A percentile compares a stretch with the other conserved stretches of the same genome.
Evolutionary conservation across 1,140 invertebrate genomes (phyloP).

Genomic region (Apis laboriosa): DNA sequence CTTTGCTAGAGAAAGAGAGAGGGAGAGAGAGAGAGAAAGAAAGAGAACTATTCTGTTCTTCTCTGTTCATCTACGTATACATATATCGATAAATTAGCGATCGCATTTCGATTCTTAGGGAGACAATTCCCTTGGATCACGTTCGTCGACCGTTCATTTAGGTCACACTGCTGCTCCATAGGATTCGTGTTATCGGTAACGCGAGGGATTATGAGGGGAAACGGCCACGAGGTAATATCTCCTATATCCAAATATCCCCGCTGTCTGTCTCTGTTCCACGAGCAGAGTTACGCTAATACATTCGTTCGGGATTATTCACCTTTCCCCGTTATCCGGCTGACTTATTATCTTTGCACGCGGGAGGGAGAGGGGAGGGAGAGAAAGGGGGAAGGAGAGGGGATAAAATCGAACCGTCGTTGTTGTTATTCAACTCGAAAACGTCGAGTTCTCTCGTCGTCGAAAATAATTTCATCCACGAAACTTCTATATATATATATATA

Average conservation of each 20-base stretch:
- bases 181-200: slow-evolving; percentile 10
- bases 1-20: neutral
- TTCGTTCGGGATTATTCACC: neutral
- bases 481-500: neutral
- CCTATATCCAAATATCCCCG: neutral
- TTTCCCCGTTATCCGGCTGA: neutral
- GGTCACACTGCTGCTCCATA: neutral
- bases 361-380: too few species aligned
- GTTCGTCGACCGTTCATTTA: neutral
- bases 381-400: neutral
- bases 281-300: too few species aligned
- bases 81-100: too few species aligned
- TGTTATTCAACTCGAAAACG: neutral
- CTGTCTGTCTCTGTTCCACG: neutral
- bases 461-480: neutral
- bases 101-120: neutral
- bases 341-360: neutral
- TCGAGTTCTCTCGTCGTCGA: too few species aligned
- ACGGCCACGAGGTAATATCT: neutral
- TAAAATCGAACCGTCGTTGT: neutral
- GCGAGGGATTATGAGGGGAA: neutral
- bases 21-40: too few species aligned
- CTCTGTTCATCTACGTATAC: too few species aligned
- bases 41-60: too few species aligned
- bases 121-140: neutral